phyloP scores from a whole-genome alignment of 1,140 invertebrate species.

The Zeugodacus cucurbitae region DNA sequence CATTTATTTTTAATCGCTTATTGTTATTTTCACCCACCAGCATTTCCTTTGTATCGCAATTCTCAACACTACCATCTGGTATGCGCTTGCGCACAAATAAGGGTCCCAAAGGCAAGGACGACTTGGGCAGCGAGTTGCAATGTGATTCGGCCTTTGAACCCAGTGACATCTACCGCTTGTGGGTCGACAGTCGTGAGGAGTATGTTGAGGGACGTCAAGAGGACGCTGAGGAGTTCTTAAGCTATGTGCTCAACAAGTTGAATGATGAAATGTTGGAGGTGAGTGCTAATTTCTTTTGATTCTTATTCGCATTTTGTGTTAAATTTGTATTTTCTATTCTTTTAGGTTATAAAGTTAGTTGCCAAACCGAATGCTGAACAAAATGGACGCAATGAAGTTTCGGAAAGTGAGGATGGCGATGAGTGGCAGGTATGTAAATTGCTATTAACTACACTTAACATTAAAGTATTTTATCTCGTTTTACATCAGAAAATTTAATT shows the following conservation, averaged over 20 bases:
- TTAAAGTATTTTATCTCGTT: too few species aligned
- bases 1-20: neutral
- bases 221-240: constrained; percentile 95
- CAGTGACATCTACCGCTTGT: constrained; percentile 82
- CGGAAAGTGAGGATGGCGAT: constrained; percentile 72
- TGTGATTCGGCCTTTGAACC: constrained; percentile 80
- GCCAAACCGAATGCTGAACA: constrained; percentile 63
- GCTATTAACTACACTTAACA: too few species aligned
- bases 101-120: constrained; percentile 62
- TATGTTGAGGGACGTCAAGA: constrained; percentile 86
- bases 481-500: too few species aligned
- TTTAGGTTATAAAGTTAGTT: constrained; percentile 61
- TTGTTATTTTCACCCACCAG: constrained; percentile 40
- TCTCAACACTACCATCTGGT: constrained; percentile 71
- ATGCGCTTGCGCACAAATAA: constrained; percentile 66
- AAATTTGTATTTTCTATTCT: neutral
- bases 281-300: constrained; percentile 40
- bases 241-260: constrained; percentile 89
- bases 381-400: constrained; percentile 68
- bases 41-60: constrained; percentile 76
- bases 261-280: constrained; percentile 97
- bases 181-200: constrained; percentile 79
- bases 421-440: constrained; percentile 76
- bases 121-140: constrained; percentile 62
- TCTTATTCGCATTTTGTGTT: neutral